phyloP scores from a whole-genome alignment of 2,113 vertebrate genomes.

The Bagarius yarrelli region DNA sequence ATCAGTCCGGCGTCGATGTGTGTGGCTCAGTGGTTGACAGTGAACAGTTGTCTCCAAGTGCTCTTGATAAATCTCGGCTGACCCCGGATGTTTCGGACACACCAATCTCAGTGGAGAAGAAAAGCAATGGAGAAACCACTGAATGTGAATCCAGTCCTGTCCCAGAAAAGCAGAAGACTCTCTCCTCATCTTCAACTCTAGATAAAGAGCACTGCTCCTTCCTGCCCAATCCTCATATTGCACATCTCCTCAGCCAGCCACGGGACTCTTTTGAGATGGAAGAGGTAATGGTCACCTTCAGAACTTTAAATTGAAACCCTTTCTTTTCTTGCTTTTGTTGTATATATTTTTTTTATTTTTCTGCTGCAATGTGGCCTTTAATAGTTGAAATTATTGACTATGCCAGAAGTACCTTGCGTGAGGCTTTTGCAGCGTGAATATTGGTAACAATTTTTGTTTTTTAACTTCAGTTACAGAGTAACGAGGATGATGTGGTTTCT shows the following conservation, averaged over 20 bases:
- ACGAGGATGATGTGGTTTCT: constrained; percentile 81
- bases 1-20: constrained; percentile 45
- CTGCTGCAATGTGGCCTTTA: neutral
- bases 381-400: constrained; percentile 35
- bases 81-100: neutral
- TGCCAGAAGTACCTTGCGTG: neutral
- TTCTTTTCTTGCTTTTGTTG: neutral
- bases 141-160: constrained; percentile 44
- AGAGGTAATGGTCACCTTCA: constrained; percentile 75
- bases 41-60: neutral
- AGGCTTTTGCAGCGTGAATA: neutral
- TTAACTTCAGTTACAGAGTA: constrained; percentile 82
- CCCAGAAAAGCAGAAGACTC: constrained; percentile 48
- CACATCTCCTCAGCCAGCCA: constrained; percentile 75
- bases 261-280: constrained; percentile 96
- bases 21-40: constrained; percentile 30
- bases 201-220: constrained; percentile 67
- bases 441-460: constrained; percentile 12
- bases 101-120: constrained; percentile 42
- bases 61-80: neutral
- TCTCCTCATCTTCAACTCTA: constrained; percentile 3
- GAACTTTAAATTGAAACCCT: neutral
- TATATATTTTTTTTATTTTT: constrained; percentile 2
- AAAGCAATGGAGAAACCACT: constrained; percentile 42
- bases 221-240: constrained; percentile 66